Base-by-base conservation (phyloP, 2,113 vertebrate genomes). In the Tyrannus savana region DNA sequence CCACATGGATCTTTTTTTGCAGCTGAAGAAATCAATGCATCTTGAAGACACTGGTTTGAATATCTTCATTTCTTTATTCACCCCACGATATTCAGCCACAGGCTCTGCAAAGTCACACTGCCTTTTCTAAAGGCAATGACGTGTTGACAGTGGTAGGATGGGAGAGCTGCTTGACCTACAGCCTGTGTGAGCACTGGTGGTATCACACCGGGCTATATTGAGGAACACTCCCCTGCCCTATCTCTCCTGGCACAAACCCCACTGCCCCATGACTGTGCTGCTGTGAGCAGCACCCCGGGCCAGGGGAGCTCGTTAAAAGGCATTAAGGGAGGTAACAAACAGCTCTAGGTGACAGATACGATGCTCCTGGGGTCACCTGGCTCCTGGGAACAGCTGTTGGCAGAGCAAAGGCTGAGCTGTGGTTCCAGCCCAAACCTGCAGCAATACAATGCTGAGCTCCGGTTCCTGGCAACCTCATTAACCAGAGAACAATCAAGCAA, bases 221-320 rank as follows among this genome's bases (percentile, higher is more conserved):
- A 94, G 97, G 83, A 98, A 96, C 47, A 18, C 72, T 91, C 95
- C 8, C 37, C 49, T 91, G 95, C 87, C 64, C 91, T 97, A 89
- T 96, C 97, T 97, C 90, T 91, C 39, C 92, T 96, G 97, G 96
- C 93, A 84, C 4, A 2, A 84, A 63, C 58, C 73, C 78, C 62
- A 73, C 89, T 84, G 74, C 86, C 95, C 49, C 72, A 19, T 93
- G 96, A 96, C 94, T 44, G 39, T 0, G 1, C 42, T 73, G 62
- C 50, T 27, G 21, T 14, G 62, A 89, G 79, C 37, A 27, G 67
- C 37, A 69, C 33, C 53, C 56, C 7, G 80, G 16, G 39, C 17
- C 81, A 49, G 39, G 19, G 77, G 37, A 85, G 62, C 42, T 77
- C 64, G 11, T 76, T 47, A 46, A 84, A 50, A 28, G 89, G 59